Base-by-base conservation (phyloP, 2,797 vertebrate species). In the Gobionotothen gibberifrons region DNA sequence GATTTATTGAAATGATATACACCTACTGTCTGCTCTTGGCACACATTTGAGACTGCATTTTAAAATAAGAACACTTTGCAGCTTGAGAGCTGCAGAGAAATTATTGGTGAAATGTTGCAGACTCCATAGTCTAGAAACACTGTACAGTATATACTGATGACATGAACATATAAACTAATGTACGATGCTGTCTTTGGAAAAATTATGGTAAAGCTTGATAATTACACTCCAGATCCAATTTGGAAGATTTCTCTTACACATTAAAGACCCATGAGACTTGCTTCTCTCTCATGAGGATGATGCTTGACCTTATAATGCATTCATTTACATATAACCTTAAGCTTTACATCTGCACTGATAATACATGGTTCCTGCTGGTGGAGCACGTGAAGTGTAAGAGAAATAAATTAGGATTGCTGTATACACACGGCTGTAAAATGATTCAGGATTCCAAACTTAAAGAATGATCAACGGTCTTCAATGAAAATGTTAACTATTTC, bases 1-100 rank as follows among this genome's bases (percentile, higher is more conserved):
- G 84, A 91, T 91, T 90, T 90, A 91, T 85, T 89, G 79, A 90
- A 86, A 88, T 87, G 83, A 90, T 85, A 77, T 84, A 89, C 79
- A 73, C 79, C 74, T 68, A 46, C 72, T 73, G 70, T 84, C 80
- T 76, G 63, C 68, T 56, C 69, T 36, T 78, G 73, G 78, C 76
- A 69, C 75, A 56, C 2, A 78, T 85, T 81, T 72, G 9, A 70
- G 40, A 73, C 64, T 58, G 68, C 69, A 14, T 82, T 87, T 86
- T 72, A 71, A 78, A 84, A 78, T 61, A 69, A 78, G 67, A 79
- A 68, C 72, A 60, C 74, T 81, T 78, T 72, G 68, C n/a, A 40
- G 71, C 17, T 52, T 0, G 59, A 74, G 57, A 73, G 61, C 72
- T 58, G 64, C 60, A 44, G 57, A 71, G 46, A 69, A 69, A 85